phyloP scores from a whole-genome alignment of 1,140 invertebrate genomes.

The Nephotettix cincticeps region DNA sequence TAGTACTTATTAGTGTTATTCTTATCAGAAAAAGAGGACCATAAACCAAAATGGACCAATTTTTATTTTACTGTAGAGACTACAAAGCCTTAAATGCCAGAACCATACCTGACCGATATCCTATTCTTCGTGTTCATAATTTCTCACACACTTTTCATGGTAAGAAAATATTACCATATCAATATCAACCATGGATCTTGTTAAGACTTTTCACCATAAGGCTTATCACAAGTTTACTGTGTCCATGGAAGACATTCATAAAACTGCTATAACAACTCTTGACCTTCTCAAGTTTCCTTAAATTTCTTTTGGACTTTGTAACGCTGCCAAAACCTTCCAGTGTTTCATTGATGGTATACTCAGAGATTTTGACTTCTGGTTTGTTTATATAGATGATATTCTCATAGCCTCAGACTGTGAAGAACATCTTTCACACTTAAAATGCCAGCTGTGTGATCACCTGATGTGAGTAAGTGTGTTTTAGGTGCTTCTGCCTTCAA shows the following conservation, averaged over 20 bases:
- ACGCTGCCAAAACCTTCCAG: slow-evolving; percentile 30
- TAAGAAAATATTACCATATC: too few relatives aligned
- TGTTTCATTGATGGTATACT: slow-evolving; percentile 4
- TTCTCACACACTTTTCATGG: too few relatives aligned
- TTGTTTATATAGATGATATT: slow-evolving; percentile 56
- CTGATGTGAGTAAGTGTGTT: not conserved
- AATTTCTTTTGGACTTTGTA: slow-evolving; percentile 23
- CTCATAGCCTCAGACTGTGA: slow-evolving; percentile 46
- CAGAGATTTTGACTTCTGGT: slow-evolving; percentile 42
- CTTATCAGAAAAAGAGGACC: not conserved
- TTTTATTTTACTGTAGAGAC: too few relatives aligned
- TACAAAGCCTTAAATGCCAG: too few relatives aligned
- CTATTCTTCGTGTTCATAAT: too few relatives aligned
- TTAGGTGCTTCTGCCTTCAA: not conserved
- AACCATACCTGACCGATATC: too few relatives aligned
- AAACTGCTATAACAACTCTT: slow-evolving; percentile 21
- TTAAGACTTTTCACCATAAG: too few relatives aligned
- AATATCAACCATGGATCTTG: too few relatives aligned
- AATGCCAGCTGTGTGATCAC: slow-evolving; percentile 19
- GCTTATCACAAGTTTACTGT: not conserved
- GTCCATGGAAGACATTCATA: not conserved
- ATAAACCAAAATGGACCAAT: not conserved
- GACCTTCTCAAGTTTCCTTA: slow-evolving; percentile 4
- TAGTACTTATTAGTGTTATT: not conserved
- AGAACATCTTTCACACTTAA: slow-evolving; percentile 40